Evolutionary conservation across 1,140 invertebrate species (phyloP).

Genomic region (Stegodyphus mimosarum): DNA sequence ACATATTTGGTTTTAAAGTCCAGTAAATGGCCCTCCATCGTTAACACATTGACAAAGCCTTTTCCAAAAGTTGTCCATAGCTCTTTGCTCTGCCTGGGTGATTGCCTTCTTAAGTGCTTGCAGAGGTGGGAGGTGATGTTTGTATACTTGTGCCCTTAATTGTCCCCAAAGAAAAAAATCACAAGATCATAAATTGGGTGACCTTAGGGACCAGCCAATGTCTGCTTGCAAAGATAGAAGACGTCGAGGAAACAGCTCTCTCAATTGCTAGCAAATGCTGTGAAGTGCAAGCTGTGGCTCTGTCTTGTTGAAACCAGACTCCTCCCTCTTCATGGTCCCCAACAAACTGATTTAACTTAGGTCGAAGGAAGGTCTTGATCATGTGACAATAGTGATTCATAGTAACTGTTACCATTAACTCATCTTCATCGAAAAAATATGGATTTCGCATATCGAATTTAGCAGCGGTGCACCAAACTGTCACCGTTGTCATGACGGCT

Average conservation of each 20-base stretch:
- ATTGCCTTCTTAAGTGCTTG: not conserved
- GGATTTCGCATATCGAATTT: not conserved
- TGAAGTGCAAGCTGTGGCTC: no score
- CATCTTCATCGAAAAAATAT: not conserved
- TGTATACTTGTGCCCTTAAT: not conserved
- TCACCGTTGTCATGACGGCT: no score
- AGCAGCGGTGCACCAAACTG: not conserved
- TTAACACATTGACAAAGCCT: no score
- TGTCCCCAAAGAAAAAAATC: not conserved
- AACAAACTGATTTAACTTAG: not conserved
- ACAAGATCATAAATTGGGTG: not conserved
- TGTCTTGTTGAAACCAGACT: not conserved
- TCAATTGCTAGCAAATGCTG: not conserved
- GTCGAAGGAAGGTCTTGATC: not conserved
- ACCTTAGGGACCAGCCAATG: not conserved
- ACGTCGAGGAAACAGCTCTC: not conserved
- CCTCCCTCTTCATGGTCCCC: not conserved
- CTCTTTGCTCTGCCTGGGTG: no score
- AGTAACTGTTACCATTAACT: not conserved
- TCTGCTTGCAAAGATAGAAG: not conserved
- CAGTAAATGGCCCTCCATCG: no score
- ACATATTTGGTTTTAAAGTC: no score
- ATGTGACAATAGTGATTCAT: not conserved
- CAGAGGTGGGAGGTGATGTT: not conserved
- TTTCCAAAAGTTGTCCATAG: no score